Base-by-base conservation (phyloP, 2,888 invertebrate genomes). In the Diplazon laetatorius region DNA sequence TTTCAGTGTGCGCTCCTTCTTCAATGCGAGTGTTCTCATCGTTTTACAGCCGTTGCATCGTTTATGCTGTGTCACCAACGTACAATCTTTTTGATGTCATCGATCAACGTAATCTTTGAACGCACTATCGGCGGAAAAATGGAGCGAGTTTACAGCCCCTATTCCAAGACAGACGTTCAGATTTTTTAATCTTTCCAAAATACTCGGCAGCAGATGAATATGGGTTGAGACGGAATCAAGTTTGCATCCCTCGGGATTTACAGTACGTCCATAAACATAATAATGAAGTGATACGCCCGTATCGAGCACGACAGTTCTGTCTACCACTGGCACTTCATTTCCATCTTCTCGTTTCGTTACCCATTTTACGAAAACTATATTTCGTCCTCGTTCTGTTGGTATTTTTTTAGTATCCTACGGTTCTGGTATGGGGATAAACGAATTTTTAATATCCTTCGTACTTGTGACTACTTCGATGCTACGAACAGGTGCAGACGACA, bases 11-110 rank as follows among this genome's bases (percentile, higher is more conserved):
- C 8, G 8, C 35, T 35, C 8, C 35, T 35, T 35, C 35, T 35
- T 35, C 4, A 35, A 35, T 35, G 8, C 35, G 35, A 35, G 35
- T 35, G 4, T 35, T 35, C 4, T 48, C 63, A 63, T 25, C 18
- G 22, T 76, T n/a, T 25, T 42, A 25, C 76, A 71, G 9, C 16
- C 6, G 8, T 71, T 42, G 16, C 76, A 76, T 52, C 76, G 30
- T 18, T 55, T 52, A 2, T 9, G 14, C n/a, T n/a, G n/a, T n/a
- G n/a, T n/a, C n/a, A n/a, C n/a, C n/a, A n/a, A n/a, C n/a, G n/a
- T n/a, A n/a, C n/a, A n/a, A n/a, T n/a, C n/a, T 71, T 76, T n/a
- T 50, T 50, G 10, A 76, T 30, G 76, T 55, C 76, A 63, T 55
- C 52, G 60, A 20, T 76, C 62, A 35, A 62, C 42, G 22, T 16